Conservation (phyloP, 2,888 invertebrate species). For the Spatulosminthurus flaviceps region DNA sequence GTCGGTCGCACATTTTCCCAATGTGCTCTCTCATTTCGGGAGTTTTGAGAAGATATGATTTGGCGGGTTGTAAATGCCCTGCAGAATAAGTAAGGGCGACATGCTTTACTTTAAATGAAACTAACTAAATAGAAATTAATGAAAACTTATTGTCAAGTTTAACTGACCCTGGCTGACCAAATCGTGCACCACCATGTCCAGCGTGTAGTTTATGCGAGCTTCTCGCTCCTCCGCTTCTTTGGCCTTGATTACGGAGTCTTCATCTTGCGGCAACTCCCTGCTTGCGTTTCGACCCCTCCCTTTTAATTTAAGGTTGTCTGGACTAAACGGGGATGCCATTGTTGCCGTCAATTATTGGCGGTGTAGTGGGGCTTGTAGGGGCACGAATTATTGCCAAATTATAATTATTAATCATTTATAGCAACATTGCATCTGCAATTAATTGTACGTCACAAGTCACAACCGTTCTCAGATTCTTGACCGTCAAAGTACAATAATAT, state of each 20-base stretch:
- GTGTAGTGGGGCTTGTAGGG: no score
- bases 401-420: no score
- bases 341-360: no score
- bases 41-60: conserved; percentile 51
- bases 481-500: no score
- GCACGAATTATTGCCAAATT: no score
- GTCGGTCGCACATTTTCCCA: conserved; percentile 49
- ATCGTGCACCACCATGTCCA: conserved; percentile 54
- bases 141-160: neutral
- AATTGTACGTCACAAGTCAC: no score
- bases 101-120: no score
- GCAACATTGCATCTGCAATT: no score
- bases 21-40: conserved; percentile 56
- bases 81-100: no score
- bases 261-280: no score
- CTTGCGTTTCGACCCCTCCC: neutral
- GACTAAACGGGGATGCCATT: neutral
- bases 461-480: no score
- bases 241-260: neutral
- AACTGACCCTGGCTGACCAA: conserved; percentile 45
- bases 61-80: conserved; percentile 52
- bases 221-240: conserved; percentile 44
- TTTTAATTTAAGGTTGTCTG: neutral
- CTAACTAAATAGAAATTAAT: no score
- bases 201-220: conserved; percentile 50